phyloP scores from a whole-genome alignment of 2,888 invertebrate genomes.

The Parasteatoda lunata region DNA sequence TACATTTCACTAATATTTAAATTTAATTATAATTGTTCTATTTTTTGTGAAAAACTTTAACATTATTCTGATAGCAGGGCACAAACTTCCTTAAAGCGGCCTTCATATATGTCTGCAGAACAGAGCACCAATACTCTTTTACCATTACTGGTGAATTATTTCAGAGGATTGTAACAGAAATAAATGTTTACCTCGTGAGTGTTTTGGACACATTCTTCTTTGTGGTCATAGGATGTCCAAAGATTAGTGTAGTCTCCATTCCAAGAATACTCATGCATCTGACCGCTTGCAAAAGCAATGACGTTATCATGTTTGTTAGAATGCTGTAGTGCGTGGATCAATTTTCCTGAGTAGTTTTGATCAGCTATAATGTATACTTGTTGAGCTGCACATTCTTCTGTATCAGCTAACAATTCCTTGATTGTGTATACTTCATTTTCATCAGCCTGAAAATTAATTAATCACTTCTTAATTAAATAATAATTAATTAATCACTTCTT shows the following conservation, averaged over 20 bases:
- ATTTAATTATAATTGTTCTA: too few species aligned
- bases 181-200: conserved; percentile 73
- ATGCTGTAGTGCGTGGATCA: conserved; percentile 73
- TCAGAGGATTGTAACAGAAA: not conserved
- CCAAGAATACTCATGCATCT: conserved; percentile 73
- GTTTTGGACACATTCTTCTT: conserved; percentile 73
- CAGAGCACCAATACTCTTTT: too few species aligned
- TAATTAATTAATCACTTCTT: too few species aligned
- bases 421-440: conserved; percentile 76
- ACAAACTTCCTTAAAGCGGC: too few species aligned
- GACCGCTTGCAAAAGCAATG: conserved; percentile 74
- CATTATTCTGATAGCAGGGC: too few species aligned
- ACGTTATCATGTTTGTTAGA: conserved; percentile 74
- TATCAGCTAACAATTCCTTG: conserved; percentile 76
- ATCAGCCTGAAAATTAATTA: conserved; percentile 72
- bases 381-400: conserved; percentile 75
- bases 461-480: too few species aligned
- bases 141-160: not conserved
- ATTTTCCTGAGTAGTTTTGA: conserved; percentile 76
- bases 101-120: too few species aligned
- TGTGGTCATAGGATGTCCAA: conserved; percentile 72
- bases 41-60: too few species aligned
- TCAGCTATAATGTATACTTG: conserved; percentile 76
- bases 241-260: conserved; percentile 74
- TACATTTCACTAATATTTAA: too few species aligned